Percentiles rank a stretch among this genome's conserved stretches.
Conservation (phyloP, 2,888 invertebrate genomes). For the Bombyx huttoni region DNA sequence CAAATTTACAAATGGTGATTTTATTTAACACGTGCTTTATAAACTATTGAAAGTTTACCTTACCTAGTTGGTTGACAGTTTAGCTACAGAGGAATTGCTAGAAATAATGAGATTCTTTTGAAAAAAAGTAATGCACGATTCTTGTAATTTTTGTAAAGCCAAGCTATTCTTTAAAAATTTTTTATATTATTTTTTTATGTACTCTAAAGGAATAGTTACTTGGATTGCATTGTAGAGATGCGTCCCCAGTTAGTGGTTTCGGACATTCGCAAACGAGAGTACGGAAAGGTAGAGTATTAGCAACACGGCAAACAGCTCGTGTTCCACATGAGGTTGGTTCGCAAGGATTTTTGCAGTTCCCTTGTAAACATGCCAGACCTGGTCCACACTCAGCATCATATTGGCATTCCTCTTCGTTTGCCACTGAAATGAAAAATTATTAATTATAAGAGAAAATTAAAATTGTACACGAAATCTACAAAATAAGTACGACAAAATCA, state of each 20-base stretch:
- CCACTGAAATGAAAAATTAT: slow-evolving; percentile 30
- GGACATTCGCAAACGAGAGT: slow-evolving; percentile 91
- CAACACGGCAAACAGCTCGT: slow-evolving; percentile 86
- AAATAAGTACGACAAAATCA: neutral
- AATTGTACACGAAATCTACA: too few relatives aligned
- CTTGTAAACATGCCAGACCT: slow-evolving; percentile 85
- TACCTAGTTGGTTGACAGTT: neutral
- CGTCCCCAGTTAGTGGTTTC: slow-evolving; percentile 87
- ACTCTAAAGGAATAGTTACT: slow-evolving; percentile 69
- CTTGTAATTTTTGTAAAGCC: neutral
- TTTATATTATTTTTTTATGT: too few relatives aligned
- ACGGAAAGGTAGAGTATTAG: slow-evolving; percentile 87
- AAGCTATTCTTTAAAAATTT: neutral
- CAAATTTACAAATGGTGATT: neutral
- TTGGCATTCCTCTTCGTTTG: slow-evolving; percentile 77
- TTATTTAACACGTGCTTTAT: neutral
- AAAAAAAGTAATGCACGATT: neutral
- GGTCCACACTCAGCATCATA: slow-evolving; percentile 89
- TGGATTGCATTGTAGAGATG: slow-evolving; percentile 85
- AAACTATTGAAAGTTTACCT: neutral
- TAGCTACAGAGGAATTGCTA: neutral
- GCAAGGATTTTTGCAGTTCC: slow-evolving; percentile 87
- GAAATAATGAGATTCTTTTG: neutral
- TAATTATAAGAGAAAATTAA: slow-evolving; percentile 1
- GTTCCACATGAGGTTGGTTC: slow-evolving; percentile 82